Base-by-base conservation (phyloP, 2,888 invertebrate species). In the Zygaena filipendulae region DNA sequence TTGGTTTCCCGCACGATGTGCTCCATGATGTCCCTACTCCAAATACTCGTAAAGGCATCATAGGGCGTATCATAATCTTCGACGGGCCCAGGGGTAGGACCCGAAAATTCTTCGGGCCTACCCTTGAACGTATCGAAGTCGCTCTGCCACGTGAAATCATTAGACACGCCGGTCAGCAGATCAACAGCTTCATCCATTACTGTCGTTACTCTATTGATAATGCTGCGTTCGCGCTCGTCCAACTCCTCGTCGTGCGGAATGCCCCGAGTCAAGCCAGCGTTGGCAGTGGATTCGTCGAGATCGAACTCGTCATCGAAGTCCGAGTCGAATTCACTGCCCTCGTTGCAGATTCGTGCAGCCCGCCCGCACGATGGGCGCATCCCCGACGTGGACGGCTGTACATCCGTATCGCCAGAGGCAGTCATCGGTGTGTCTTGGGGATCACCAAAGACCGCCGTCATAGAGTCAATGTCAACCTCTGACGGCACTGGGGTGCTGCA, bases 1-100 rank as follows among this genome's bases (percentile, higher is more conserved):
- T 48, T 48, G 13, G 45, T 46, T 35, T 48, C 39, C 2, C 2
- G 11, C 7, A 21, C 42, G 21, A 48, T 42, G 21, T 4, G 33
- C 27, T 38, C 38, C 23, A 48, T 38, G 31, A 43, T 38, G 21
- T 32, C 33, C 18, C 29, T 22, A 32, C 21, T 21, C 36, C 35
- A 43, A 10, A 46, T 44, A 14, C 30, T 36, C 4, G 16, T 27
- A 29, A 43, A 45, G 16, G 34, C 39, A 23, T 41, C 42, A 36
- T 39, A 41, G 5, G 41, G 29, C 14, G 35, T 23, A 24, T 39
- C 32, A 11, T 38, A 41, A 20, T 30, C 32, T 9, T 32, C 29
- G 24, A 38, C 3, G 9, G 43, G 32, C 18, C 44, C 47, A 19
- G 39, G 41, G 2, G 39, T 28, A 25, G 36, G 36, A 8, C 39